Evolutionary conservation across 2,797 vertebrate species (phyloP), one percentile per base, ranked within the genome.

Genomic region (Takifugu ocellatus): DNA sequence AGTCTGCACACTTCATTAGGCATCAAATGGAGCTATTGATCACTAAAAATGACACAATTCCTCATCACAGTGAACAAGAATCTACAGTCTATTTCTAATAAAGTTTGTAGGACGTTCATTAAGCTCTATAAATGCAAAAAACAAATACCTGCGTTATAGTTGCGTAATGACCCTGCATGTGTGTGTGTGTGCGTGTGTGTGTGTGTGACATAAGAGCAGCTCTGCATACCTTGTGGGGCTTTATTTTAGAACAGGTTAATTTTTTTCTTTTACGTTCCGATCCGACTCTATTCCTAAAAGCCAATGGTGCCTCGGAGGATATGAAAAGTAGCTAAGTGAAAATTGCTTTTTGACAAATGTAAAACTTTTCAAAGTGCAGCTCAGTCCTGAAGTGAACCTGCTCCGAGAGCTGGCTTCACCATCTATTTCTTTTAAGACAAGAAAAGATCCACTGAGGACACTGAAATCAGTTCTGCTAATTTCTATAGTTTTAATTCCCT

Each of bases 361-460:
- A 54, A 15, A 79, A 74, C n/a, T 63, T 70, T 77, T 66, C 27
- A 71, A 73, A 74, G 54, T 58, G 56, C 61, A 31, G n/a, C 54
- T 68, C 68, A 53, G 65, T 68, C 76, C 53, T 76, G 17, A 73
- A 75, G 74, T 72, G 55, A 81, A 82, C 58, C 64, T 65, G 27
- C 53, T 66, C 33, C 31, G 46, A 72, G 68, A 72, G 60, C 70
- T 56, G 48, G 54, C 54, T 73, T 76, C 68, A 79, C 76, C 61
- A 24, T 52, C 17, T 39, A 1, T 39, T 39, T 39, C 12, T 39
- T 39, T 39, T 39, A 39, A 21, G 36, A 12, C 36, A 39, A 39
- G 48, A 67, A 31, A 74, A 52, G 53, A 10, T 47, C 14, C 5
- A 1, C 65, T 63, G 65, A 55, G 63, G 54, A 71, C 66, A 63